A percentile compares a stretch with the other conserved stretches of the same genome.
phyloP scores from a whole-genome alignment of 1,140 invertebrate genomes.

The Manduca sexta region DNA sequence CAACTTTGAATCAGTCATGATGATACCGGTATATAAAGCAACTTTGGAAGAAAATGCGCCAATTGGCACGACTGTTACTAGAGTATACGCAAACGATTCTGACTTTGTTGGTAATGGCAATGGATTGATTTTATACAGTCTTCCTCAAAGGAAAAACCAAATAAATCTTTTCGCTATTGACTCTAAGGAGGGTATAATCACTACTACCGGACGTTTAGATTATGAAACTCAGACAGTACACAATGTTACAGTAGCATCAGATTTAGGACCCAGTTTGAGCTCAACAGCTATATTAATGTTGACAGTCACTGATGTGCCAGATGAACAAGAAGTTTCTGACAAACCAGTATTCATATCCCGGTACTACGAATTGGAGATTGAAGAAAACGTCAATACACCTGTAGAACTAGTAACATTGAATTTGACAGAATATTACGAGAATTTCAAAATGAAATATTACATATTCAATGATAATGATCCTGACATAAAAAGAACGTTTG shows the following conservation, averaged over 20 bases:
- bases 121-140: conserved; percentile 83
- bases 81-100: conserved; percentile 87
- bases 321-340: conserved; percentile 69
- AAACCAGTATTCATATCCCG: conserved; percentile 80
- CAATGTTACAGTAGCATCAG: conserved; percentile 87
- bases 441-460: conserved; percentile 75
- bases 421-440: conserved; percentile 75
- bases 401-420: conserved; percentile 81
- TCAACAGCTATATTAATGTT: conserved; percentile 83
- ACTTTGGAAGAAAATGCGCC: conserved; percentile 80
- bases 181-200: conserved; percentile 85
- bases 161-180: conserved; percentile 84
- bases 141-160: conserved; percentile 76
- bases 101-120: conserved; percentile 90
- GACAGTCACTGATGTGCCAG: conserved; percentile 78
- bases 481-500: conserved; percentile 75
- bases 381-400: conserved; percentile 82
- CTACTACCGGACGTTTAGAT: conserved; percentile 82
- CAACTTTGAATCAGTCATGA: conserved; percentile 70
- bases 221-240: conserved; percentile 79
- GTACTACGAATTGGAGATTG: conserved; percentile 85
- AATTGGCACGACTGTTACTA: conserved; percentile 79
- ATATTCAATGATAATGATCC: conserved; percentile 75
- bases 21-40: conserved; percentile 81
- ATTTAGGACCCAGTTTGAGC: conserved; percentile 86